Conservation (phyloP, 2,797 vertebrate species). For the Brachyrhaphis roseni region DNA sequence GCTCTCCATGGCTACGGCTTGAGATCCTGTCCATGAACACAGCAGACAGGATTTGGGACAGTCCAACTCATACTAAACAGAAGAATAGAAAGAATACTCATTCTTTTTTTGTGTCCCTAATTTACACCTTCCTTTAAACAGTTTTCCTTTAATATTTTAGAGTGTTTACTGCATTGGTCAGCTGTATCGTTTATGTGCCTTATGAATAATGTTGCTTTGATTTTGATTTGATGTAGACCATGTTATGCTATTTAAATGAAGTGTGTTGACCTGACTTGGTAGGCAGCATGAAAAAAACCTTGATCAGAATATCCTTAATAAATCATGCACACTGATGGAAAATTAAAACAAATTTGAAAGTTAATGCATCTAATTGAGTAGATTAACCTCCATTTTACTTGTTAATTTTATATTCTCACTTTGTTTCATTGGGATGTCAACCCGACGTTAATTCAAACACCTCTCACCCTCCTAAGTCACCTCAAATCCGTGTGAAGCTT, state of each 20-base stretch:
- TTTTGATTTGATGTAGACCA: neutral
- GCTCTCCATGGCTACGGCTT: neutral
- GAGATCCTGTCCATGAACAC: neutral
- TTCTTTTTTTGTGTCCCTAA: neutral
- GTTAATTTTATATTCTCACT: slow-evolving; percentile 15
- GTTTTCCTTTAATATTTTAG: neutral
- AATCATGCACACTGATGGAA: neutral
- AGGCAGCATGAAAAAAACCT: neutral
- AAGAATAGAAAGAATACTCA: neutral
- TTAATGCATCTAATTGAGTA: neutral
- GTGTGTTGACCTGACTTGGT: neutral
- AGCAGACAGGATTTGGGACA: neutral
- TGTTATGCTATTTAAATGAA: neutral
- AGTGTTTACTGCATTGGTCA: neutral
- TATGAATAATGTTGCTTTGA: neutral
- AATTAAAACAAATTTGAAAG: neutral
- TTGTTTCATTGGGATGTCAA: slow-evolving; percentile 10
- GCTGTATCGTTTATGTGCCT: neutral
- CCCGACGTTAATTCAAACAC: slow-evolving; percentile 17
- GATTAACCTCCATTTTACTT: neutral
- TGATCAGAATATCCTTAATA: neutral
- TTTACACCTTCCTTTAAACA: neutral
- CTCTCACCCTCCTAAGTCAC: neutral
- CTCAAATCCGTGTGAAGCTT: slow-evolving; percentile 24
- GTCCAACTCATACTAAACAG: neutral